Evolutionary conservation across 2,888 invertebrate species (phyloP).

Genomic region (Plebejus anna): DNA sequence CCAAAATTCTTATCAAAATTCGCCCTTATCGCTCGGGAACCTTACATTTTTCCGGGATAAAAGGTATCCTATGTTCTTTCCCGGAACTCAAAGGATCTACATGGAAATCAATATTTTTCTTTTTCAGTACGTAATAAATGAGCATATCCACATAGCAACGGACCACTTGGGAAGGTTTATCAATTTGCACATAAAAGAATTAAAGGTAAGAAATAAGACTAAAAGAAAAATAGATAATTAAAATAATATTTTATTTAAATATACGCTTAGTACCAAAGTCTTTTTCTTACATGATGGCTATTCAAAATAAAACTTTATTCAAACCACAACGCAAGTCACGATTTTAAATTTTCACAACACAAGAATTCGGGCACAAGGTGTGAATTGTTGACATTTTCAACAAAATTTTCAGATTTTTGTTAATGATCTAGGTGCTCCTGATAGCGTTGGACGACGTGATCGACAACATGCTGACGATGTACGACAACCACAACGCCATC

Average conservation of each 20-base stretch:
- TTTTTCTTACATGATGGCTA: no score
- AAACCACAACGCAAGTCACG: no score
- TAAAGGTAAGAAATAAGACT: conserved; percentile 52
- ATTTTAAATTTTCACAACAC: no score
- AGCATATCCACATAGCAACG: conserved; percentile 67
- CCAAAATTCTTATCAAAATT: no score
- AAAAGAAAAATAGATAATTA: no score
- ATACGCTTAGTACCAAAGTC: no score
- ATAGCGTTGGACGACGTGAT: conserved; percentile 68
- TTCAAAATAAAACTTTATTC: no score
- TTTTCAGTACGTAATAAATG: conserved; percentile 67
- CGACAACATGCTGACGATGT: conserved; percentile 75
- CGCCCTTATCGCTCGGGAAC: no score
- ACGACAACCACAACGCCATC: conserved; percentile 69
- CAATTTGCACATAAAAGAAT: conserved; percentile 65
- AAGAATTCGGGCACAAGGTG: no score
- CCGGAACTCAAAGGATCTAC: no score
- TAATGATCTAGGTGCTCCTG: conserved; percentile 54
- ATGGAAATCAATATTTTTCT: not conserved
- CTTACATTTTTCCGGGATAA: not conserved
- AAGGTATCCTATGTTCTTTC: not conserved
- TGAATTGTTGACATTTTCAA: no score
- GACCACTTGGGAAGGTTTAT: conserved; percentile 68
- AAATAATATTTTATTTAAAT: no score
- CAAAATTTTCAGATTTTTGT: not conserved